phyloP scores from a whole-genome alignment of 2,113 vertebrate genomes.

The Urocitellus parryii region DNA sequence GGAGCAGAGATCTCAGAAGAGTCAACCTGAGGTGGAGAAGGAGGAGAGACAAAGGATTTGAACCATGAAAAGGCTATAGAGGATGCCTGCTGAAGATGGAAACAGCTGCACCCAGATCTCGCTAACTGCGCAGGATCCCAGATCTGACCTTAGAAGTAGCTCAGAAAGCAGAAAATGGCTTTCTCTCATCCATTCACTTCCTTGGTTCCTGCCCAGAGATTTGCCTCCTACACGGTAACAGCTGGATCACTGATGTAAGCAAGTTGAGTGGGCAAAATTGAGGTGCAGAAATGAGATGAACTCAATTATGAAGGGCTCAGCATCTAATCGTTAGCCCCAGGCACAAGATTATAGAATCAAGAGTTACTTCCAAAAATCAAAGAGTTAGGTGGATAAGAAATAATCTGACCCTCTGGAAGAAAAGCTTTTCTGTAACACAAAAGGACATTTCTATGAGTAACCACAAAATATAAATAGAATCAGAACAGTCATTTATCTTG shows the following conservation, averaged over 20 bases:
- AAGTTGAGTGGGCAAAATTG: not conserved
- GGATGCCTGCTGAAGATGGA: not conserved
- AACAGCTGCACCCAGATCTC: not conserved
- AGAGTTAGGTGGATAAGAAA: not conserved
- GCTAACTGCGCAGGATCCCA: not conserved
- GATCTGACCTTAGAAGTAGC: not conserved
- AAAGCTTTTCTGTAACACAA: not conserved
- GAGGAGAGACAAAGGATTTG: not conserved
- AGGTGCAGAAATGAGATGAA: not conserved
- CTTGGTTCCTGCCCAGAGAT: not conserved
- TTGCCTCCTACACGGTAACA: accelerated
- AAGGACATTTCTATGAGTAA: not conserved
- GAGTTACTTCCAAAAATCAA: not conserved
- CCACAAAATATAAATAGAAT: not conserved
- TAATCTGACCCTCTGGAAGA: not conserved
- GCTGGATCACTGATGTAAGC: not conserved
- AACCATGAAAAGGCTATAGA: not conserved
- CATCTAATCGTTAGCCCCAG: not conserved
- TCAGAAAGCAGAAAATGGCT: not conserved
- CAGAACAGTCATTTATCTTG: not conserved
- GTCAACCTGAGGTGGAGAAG: not conserved
- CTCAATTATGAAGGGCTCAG: not conserved
- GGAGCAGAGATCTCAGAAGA: not conserved
- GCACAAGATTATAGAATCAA: not conserved
- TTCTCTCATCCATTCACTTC: not conserved